Evolutionary conservation across 2,888 invertebrate genomes (phyloP), one percentile per base, ranked within the genome.

Genomic region (Dasypogon diadema): DNA sequence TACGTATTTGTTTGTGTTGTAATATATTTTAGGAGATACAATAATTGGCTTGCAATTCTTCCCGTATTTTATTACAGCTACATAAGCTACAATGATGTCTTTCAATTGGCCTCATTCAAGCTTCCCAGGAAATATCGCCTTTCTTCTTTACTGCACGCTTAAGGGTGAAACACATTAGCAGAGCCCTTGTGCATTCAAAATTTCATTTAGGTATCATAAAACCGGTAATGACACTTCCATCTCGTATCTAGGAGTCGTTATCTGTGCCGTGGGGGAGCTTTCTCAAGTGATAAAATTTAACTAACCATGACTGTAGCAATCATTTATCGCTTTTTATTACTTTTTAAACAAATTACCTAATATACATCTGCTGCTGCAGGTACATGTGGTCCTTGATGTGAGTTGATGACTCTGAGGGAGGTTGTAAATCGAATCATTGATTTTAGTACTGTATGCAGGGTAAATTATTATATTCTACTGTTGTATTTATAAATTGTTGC

Each of bases 281-380:
- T 60, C 60, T 37, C 21, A 60, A 60, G 37, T 60, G 34, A 60
- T 60, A 60, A 60, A 60, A 37, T 60, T 60, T 60, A 60, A 60
- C 60, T 60, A 37, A 37, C 60, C 60, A 37, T 60, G 1, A 37
- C 60, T 60, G 60, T 14, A 60, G 60, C 60, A 34, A 60, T 60
- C 60, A 60, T 60, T 60, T 60, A 37, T 34, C 60, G 60, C 42
- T 60, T 60, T 60, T 60, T 42, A 60, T 60, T 60, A 60, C 60
- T 37, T 60, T 60, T 60, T 60, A n/a, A 60, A 60, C 60, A 34
- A 60, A n/a, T 42, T 12, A 8, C n/a, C 8, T 6, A 42, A 42
- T 42, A 42, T 42, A 12, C 42, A n/a, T 42, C 2, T 6, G 42
- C 42, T n/a, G 10, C 34, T 30, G 12, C 3, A 42, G 42, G 12